phyloP scores from a whole-genome alignment of 92 coral and sea anemone genomes.

The Micromussa lordhowensis region DNA sequence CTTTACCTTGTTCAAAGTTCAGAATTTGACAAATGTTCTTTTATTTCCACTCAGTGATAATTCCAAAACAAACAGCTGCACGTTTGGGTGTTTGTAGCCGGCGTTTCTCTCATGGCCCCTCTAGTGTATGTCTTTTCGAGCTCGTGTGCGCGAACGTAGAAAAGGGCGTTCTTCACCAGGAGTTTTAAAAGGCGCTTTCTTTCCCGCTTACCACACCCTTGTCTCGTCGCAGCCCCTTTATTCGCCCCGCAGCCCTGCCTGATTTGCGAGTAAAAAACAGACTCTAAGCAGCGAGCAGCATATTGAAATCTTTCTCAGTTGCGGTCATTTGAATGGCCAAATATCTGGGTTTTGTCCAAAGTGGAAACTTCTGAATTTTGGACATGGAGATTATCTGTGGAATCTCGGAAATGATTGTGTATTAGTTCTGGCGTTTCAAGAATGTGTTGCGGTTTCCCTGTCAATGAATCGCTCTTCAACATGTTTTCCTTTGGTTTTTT shows the following conservation, averaged over 20 bases:
- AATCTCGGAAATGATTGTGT: background rate
- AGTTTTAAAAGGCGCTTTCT: no score
- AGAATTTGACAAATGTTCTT: background rate
- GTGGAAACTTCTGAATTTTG: background rate
- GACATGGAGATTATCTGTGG: background rate
- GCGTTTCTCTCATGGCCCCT: no score
- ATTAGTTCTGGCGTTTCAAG: background rate
- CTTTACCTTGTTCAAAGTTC: background rate
- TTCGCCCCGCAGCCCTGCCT: no score
- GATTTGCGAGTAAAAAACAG: no score
- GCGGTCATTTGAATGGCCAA: background rate
- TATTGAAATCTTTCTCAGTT: no score
- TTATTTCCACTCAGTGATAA: background rate
- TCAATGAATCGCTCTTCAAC: background rate
- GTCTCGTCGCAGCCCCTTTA: no score
- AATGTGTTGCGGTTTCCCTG: constrained; percentile 21
- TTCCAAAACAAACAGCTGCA: background rate
- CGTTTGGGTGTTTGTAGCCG: no score
- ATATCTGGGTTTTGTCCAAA: background rate
- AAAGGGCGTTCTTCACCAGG: no score
- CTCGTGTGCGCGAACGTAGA: no score
- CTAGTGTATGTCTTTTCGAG: no score
- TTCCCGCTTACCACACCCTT: no score
- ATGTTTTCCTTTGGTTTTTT: background rate
- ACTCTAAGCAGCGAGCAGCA: no score